Percentiles rank a stretch among this genome's conserved stretches.
These are phyloP conservation scores for Bos indicus DNA, from an alignment of 2,113 vertebrate genomes.

Conservation along the genomic window DNA sequence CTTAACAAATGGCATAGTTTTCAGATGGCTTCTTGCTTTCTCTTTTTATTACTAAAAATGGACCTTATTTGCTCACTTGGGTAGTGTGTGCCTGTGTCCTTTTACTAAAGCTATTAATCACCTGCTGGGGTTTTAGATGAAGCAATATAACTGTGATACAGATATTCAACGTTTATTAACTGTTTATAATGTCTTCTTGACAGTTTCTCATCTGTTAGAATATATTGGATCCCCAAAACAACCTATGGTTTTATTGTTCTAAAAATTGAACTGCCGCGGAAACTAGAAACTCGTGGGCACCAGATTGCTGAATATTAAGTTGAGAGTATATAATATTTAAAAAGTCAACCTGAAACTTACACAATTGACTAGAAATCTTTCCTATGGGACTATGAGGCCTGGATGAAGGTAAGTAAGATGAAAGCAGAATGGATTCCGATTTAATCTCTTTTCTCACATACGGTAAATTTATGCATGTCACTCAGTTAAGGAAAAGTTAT, in stretches of 20 bases:
- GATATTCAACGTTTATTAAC: background rate
- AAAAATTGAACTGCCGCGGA: background rate
- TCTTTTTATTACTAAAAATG: background rate
- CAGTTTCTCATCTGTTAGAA: background rate
- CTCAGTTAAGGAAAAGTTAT: background rate
- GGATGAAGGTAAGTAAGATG: background rate
- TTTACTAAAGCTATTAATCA: background rate
- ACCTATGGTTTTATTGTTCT: background rate
- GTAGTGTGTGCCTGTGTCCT: background rate
- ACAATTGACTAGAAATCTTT: background rate
- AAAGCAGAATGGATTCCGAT: background rate
- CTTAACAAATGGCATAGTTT: background rate
- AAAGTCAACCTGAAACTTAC: background rate
- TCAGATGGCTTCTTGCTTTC: background rate
- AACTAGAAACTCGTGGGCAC: background rate
- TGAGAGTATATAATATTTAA: background rate
- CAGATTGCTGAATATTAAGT: background rate
- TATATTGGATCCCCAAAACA: background rate
- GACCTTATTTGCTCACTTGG: background rate
- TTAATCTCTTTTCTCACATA: background rate
- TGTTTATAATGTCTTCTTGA: background rate
- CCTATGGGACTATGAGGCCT: background rate
- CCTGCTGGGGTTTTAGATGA: background rate
- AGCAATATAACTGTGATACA: background rate
- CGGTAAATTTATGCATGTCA: background rate